Percentiles rank a stretch among this genome's conserved stretches.
Evolutionary conservation across 2,888 invertebrate genomes (phyloP).

Genomic region (Cyaniris semiargus): DNA sequence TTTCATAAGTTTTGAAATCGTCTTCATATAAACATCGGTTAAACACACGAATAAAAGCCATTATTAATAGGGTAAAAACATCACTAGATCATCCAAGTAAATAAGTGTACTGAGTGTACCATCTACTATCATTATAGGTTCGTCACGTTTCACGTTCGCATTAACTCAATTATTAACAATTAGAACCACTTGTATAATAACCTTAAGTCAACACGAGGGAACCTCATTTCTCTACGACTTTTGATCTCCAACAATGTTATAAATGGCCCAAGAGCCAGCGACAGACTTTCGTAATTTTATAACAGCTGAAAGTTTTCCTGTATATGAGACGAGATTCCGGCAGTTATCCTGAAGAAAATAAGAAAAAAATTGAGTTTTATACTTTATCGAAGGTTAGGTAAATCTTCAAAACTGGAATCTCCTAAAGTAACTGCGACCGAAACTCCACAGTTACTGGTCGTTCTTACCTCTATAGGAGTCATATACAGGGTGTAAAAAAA

Average conservation of each 20-base stretch:
- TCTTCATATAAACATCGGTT: neutral
- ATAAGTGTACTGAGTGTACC: neutral
- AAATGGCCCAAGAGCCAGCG: neutral
- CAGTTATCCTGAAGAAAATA: no score
- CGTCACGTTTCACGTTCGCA: constrained; percentile 20
- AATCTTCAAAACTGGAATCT: no score
- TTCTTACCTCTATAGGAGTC: no score
- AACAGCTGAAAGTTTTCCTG: no score
- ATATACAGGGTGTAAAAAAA: no score
- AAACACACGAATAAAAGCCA: neutral
- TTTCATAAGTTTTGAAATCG: no score
- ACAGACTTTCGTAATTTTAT: no score
- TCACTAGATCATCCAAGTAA: neutral
- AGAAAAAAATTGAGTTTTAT: no score
- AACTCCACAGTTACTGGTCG: no score
- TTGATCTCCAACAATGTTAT: constrained; percentile 3
- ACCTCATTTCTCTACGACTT: constrained; percentile 1
- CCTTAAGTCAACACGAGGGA: constrained; percentile 11
- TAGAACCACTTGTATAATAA: constrained; percentile 17
- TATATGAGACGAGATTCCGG: no score
- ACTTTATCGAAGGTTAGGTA: no score
- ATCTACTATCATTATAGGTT: constrained; percentile 15
- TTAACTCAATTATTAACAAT: constrained; percentile 21
- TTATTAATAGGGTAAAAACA: neutral
- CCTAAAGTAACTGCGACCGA: no score